These are phyloP conservation scores for Tragelaphus oryx DNA, from an alignment of 2,797 vertebrate species.

Conservation along the genomic window DNA sequence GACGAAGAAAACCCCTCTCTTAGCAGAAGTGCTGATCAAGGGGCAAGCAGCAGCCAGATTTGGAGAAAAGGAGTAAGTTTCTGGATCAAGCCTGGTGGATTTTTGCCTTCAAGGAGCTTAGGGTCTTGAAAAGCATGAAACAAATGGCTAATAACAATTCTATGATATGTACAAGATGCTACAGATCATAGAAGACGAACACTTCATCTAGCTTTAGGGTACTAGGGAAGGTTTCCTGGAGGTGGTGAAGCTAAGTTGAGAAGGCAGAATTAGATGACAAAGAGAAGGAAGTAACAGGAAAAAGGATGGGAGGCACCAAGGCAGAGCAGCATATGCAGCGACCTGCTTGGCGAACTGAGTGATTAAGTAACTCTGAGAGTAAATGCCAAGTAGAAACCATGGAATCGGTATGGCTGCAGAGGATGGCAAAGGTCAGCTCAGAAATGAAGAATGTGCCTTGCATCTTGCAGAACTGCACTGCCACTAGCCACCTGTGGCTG, in stretches of 20 bases:
- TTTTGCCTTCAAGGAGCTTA: not conserved
- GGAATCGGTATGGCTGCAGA: not conserved
- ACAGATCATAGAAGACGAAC: not conserved
- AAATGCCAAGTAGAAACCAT: not conserved
- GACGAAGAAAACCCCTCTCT: not conserved
- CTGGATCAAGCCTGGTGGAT: not conserved
- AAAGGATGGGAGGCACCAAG: not conserved
- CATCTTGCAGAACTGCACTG: not conserved
- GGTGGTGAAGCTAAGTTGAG: not conserved
- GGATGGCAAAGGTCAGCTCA: not conserved
- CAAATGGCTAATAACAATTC: not conserved
- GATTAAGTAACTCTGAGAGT: not conserved
- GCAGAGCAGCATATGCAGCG: not conserved
- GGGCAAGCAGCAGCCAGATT: not conserved
- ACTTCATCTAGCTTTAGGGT: not conserved
- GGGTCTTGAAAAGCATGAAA: not conserved
- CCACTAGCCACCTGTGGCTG: not conserved
- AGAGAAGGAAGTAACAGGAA: not conserved
- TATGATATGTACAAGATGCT: not conserved
- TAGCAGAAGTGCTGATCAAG: not conserved
- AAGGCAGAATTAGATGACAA: not conserved
- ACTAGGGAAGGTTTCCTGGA: not conserved
- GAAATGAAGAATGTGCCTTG: not conserved
- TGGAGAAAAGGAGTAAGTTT: not conserved
- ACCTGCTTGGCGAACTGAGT: not conserved